Base-by-base conservation (phyloP, 2,797 vertebrate genomes). In the Trachurus trachurus region DNA sequence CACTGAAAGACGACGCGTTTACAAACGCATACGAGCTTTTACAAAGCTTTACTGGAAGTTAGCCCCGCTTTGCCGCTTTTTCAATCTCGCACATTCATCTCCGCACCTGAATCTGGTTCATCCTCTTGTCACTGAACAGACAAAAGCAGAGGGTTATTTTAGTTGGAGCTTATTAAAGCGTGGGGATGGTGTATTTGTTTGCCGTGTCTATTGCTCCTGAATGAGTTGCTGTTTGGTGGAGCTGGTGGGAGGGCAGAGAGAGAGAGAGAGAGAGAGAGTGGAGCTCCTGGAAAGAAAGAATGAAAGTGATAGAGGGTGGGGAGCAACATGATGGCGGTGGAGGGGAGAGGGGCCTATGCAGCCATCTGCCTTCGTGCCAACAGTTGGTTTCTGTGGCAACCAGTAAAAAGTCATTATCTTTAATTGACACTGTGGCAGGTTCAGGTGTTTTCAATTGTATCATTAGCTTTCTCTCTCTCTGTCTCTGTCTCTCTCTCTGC, bases 361-460 rank as follows among this genome's bases (percentile, higher is more conserved):
- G 70, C 88, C 89, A 89, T 92, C 90, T 92, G 89, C 81, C 80
- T 91, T 82, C 90, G 77, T 90, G 87, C 87, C 80, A 88, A 91
- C 88, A 89, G 83, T 84, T 89, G 87, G 93, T 95, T 94, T 91
- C 94, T 92, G 91, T 92, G 91, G 93, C 90, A 95, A 95, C 94
- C 88, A 85, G 87, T 92, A 91, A 94, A 94, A 94, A 90, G 90
- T 88, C 77, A 94, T 94, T 92, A 93, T 93, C 84, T 93, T 91
- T 94, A 95, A 94, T 94, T 95, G 93, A 93, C 92, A 91, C 89
- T 85, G 85, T 93, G 86, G 90, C 89, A 91, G 86, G 90, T 94
- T 95, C 91, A 95, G 93, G 94, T 95, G 93, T 94, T 93, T 94
- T 94, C 91, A 88, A 83, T 91, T 92, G 88, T 88, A 81, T 92